phyloP scores from a whole-genome alignment of 2,888 invertebrate genomes.

The Listrodromus nycthemerus region DNA sequence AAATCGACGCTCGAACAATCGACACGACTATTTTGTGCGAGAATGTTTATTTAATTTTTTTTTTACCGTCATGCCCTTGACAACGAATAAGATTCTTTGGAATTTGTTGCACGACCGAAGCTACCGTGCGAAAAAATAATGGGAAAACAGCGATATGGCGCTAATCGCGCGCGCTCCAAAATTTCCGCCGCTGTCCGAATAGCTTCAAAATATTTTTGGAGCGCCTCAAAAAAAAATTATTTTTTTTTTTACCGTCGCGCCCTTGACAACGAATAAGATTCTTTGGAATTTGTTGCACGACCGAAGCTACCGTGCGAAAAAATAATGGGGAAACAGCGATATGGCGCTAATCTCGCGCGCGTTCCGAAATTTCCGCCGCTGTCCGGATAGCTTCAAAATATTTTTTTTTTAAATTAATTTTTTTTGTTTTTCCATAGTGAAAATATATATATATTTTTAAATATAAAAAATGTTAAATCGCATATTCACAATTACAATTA shows the following conservation, averaged over 20 bases:
- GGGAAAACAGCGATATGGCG: not conserved
- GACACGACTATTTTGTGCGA: not conserved
- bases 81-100: constrained; percentile 4
- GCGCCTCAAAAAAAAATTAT: not conserved
- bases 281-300: constrained; percentile 3
- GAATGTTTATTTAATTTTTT: not conserved
- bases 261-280: constrained; percentile 10
- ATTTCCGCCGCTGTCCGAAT: no score
- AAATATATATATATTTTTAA: no score
- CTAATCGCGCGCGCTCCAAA: not conserved
- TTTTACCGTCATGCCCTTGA: not conserved
- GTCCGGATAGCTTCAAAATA: no score
- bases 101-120: constrained; percentile 4
- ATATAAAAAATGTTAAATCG: no score
- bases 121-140: not conserved
- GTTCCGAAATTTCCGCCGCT: no score
- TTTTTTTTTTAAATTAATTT: no score
- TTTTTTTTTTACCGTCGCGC: not conserved
- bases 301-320: not conserved
- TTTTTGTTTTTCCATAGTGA: no score
- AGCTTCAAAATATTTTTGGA: no score
- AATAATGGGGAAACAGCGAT: not conserved
- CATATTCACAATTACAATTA: no score
- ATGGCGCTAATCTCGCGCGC: not conserved
- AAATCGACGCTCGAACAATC: not conserved